Evolutionary conservation across 2,888 invertebrate species (phyloP).

Genomic region (Tenthredo livida): DNA sequence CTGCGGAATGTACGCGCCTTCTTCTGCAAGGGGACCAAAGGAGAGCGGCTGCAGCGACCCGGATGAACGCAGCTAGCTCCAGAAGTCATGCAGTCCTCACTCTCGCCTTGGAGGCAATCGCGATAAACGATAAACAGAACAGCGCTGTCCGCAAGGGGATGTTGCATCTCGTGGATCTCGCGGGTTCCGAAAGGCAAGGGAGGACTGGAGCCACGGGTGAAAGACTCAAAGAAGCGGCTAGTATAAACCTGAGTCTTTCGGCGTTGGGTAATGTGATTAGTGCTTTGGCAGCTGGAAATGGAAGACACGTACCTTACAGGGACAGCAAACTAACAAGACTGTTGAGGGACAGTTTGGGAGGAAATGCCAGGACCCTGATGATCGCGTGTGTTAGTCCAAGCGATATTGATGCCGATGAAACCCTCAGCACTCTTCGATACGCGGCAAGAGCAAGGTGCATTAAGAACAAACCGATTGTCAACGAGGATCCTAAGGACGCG

Average conservation of each 20-base stretch:
- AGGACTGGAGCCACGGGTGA: conserved; percentile 93
- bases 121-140: conserved; percentile 75
- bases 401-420: conserved; percentile 91
- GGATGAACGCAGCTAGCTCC: conserved; percentile 94
- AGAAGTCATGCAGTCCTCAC: conserved; percentile 94
- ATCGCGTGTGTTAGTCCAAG: conserved; percentile 92
- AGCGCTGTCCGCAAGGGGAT: conserved; percentile 85
- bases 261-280: conserved; percentile 95
- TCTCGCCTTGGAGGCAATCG: conserved; percentile 90
- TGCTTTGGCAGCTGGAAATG: conserved; percentile 88
- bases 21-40: conserved; percentile 89
- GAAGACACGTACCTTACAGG: conserved; percentile 88
- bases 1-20: conserved; percentile 87
- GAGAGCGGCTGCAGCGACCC: conserved; percentile 90
- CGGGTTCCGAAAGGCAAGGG: conserved; percentile 92
- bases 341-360: conserved; percentile 90
- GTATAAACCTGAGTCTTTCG: conserved; percentile 92
- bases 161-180: conserved; percentile 92
- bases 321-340: conserved; percentile 92
- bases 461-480: conserved; percentile 90
- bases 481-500: conserved; percentile 95
- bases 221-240: conserved; percentile 92
- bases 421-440: conserved; percentile 89
- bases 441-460: conserved; percentile 93
- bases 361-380: conserved; percentile 94